Base-by-base conservation (phyloP, 1,140 invertebrate genomes). In the Aphaenogaster ashmeadi region DNA sequence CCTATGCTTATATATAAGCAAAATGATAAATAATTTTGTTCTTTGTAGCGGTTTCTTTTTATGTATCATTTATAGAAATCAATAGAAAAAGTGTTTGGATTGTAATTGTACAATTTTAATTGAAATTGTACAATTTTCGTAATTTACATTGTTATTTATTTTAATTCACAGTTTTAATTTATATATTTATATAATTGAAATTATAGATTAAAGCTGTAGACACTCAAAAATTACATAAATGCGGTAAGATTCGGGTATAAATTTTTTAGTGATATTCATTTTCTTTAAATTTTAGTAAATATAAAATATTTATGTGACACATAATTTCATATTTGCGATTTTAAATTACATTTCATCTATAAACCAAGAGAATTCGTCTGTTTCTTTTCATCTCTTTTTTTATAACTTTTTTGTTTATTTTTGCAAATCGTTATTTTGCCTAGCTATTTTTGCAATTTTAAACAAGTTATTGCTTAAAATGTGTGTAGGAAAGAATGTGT, bases 11-110 rank as follows among this genome's bases (percentile, higher is more conserved):
- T 18, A 77, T 18, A 13, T 47, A 33, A 60, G 56, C 9, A 50
- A 84, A 15, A 60, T 56, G 13, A 18, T 77, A 81, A 75, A 62
- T 54, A 81, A 88, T 54, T 75, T 86, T 77, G 52, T 66, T 86
- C 79, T 75, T 86, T 72, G 58, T 86, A 64, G 18, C 71, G 18
- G n/a, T 64, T 64, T 56, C 33, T 62, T 38, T 47, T 50, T 21
- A 50, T 36, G 38, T 38, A 47, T 64, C 1, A 0, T 41, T 15
- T 47, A 47, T 33, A 69, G 27, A 69, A 27, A 4, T 41, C 13
- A 6, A 83, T 47, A 41, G 44, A 62, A 47, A 27, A 64, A 47
- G 4, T 3, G 56, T n/a, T 64, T 1, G 2, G 27, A 27, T 27
- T 27, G 27, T 27, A 21, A 67, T 47, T 9, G 3, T 15, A n/a